phyloP scores from a whole-genome alignment of 2,113 vertebrate genomes.

The Eublepharis macularius region DNA sequence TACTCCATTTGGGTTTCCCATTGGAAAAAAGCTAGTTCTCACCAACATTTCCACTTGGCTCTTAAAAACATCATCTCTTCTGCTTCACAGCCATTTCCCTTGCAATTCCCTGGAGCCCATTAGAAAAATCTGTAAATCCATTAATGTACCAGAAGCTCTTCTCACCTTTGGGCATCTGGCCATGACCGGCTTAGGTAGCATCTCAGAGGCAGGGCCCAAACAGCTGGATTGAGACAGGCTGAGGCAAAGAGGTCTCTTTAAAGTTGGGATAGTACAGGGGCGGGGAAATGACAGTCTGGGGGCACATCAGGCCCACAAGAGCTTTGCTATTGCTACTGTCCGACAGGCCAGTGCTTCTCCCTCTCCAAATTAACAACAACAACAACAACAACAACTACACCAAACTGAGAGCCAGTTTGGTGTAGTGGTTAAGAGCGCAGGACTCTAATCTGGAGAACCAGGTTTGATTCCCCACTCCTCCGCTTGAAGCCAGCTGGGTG shows the following conservation, averaged over 20 bases:
- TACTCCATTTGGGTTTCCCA: background rate
- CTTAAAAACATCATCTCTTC: background rate
- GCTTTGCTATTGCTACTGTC: too few species aligned
- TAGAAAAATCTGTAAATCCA: background rate
- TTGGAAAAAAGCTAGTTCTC: background rate
- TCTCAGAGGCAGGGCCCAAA: background rate
- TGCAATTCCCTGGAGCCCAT: background rate
- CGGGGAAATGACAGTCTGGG: too few species aligned
- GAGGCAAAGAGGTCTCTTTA: background rate
- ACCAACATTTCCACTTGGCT: background rate
- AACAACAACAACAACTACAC: too few species aligned
- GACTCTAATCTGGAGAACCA: too few species aligned
- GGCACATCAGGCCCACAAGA: too few species aligned
- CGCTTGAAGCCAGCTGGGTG: too few species aligned
- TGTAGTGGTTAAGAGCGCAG: too few species aligned
- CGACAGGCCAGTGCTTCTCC: too few species aligned
- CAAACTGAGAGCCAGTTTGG: too few species aligned
- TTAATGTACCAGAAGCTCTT: background rate
- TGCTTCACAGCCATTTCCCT: background rate
- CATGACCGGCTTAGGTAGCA: background rate
- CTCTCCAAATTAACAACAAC: too few species aligned
- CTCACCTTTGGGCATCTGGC: background rate
- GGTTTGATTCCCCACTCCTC: too few species aligned
- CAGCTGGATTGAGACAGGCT: background rate
- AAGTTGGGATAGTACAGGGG: too few species aligned